Conservation (phyloP, 2,113 vertebrate species). For the Sphaerodactylus townsendi region DNA sequence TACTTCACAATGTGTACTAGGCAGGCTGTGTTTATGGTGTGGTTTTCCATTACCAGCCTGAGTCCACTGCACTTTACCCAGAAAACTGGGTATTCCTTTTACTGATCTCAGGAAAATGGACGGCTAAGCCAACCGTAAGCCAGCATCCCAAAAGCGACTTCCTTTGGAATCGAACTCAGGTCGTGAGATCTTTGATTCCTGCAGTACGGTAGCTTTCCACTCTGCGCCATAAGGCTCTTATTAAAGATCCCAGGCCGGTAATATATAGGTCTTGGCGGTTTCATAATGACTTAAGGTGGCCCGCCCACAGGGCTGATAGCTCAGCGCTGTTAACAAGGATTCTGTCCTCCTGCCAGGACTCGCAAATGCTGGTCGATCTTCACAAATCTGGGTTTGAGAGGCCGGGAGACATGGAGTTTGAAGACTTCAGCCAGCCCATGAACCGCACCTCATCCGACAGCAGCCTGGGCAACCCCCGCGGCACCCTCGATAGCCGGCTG, state of each 20-base stretch:
- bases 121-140: too few species aligned
- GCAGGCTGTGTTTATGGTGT: too few species aligned
- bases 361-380: constrained; percentile 83
- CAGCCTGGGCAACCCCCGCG: constrained; percentile 84
- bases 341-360: constrained; percentile 75
- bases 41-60: too few species aligned
- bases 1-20: too few species aligned
- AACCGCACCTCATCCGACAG: constrained; percentile 85
- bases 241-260: neutral
- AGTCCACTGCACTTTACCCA: too few species aligned
- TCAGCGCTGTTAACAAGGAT: neutral
- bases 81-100: too few species aligned
- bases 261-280: neutral
- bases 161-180: too few species aligned
- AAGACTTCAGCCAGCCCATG: constrained; percentile 91
- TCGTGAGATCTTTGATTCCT: too few species aligned
- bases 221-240: too few species aligned
- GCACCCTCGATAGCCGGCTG: constrained; percentile 73
- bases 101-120: too few species aligned
- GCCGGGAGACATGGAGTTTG: constrained; percentile 87
- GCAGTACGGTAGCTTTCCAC: too few species aligned
- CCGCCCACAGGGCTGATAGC: neutral
- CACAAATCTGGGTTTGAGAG: constrained; percentile 90
- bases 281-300: neutral
- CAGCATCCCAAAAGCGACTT: too few species aligned